Evolutionary conservation across 1,140 invertebrate species (phyloP).

Genomic region (Schlechtendalia chinensis): DNA sequence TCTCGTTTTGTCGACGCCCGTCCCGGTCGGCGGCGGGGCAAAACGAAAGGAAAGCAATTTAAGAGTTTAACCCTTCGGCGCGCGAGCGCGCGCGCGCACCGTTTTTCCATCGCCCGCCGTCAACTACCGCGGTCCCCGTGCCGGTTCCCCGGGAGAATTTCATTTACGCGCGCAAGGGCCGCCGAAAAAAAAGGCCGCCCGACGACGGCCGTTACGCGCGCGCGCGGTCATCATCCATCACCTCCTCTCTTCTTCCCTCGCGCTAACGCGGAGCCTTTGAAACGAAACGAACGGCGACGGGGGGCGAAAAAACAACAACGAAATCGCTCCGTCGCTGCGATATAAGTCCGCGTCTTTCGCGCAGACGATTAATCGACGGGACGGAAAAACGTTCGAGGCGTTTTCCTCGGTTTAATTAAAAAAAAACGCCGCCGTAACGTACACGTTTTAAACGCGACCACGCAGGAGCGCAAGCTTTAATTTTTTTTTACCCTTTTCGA

Average conservation of each 20-base stretch:
- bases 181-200: constrained; percentile 18
- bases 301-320: too few species aligned
- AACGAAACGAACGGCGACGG: too few species aligned
- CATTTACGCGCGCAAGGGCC: constrained; percentile 12
- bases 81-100: neutral
- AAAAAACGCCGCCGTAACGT: neutral
- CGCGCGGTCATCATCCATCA: constrained; percentile 29
- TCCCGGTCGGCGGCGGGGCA: neutral
- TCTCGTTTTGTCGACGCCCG: constrained; percentile 48
- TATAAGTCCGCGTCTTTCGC: neutral
- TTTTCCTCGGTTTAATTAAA: constrained; percentile 32
- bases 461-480: too few species aligned
- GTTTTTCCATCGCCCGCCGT: neutral
- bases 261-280: constrained; percentile 27
- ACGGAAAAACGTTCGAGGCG: neutral
- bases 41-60: constrained; percentile 50
- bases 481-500: too few species aligned
- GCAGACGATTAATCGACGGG: neutral
- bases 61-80: constrained; percentile 38
- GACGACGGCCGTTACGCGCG: constrained; percentile 26
- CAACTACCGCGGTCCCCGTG: neutral
- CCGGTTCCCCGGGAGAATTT: constrained; percentile 47
- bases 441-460: too few species aligned
- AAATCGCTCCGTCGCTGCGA: too few species aligned
- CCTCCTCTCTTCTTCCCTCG: constrained; percentile 39